Base-by-base conservation (phyloP, 1,140 invertebrate genomes). In the Sitobion miscanthi region DNA sequence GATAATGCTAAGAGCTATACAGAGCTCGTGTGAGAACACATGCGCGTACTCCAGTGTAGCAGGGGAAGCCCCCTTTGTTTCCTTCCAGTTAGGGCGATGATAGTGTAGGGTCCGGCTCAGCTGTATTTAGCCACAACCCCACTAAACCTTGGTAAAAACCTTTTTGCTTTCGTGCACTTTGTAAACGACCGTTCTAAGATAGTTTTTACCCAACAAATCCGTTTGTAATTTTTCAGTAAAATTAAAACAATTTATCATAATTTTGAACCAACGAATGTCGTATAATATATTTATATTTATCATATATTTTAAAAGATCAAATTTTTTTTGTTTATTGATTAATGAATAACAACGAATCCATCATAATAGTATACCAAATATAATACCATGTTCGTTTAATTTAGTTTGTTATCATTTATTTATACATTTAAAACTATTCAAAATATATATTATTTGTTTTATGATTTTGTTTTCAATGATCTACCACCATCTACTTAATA, bases 51-150 rank as follows among this genome's bases (percentile, higher is more conserved):
- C 49, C 82, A 77, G 35, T 86, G 25, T 54, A 47, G 49, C 49
- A 54, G 49, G 77, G 91, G 82, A 93, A 93, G 91, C 35, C 91
- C 82, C 91, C 49, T 93, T 93, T 85, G 82, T 93, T 93, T 93
- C 82, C 91, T 93, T 83, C 30, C 52, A 93, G 91, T 93, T 93
- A 93, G 91, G 91, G 91, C 82, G 91, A 93, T 86, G 35, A 85
- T 83, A 92, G 57, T 85, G 38, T 93, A 93, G 91, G 91, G 91
- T 85, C 82, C 82, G 49, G 38, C 35, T 8, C 91, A 93, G 82
- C 52, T 93, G 91, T 93, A 93, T 93, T 86, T 86, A 35, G 82
- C 52, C 20, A 42, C 91, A 93, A 85, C 91, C 82, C 82, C 35
- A 91, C 90, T 91, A 91, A 83, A 57, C 82, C 47, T 57, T 92